Base-by-base conservation (phyloP, 2,888 invertebrate genomes). In the Sarcophaga subvicina region DNA sequence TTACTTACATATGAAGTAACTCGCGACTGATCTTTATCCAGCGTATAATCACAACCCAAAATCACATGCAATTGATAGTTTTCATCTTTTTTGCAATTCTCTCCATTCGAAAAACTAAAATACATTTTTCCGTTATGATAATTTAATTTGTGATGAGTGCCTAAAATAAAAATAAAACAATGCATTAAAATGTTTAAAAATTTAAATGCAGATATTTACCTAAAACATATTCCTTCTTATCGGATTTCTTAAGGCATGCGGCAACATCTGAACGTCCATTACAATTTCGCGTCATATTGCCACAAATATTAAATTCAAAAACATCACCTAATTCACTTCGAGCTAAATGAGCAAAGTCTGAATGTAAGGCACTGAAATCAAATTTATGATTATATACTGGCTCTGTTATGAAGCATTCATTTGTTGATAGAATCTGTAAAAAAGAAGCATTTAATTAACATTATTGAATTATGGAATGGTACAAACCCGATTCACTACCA, bases 251-350 rank as follows among this genome's bases (percentile, higher is more conserved):
- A 1, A 93, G 89, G 67, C 93, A 93, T n/a, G 93, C 93, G 4
- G 92, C 90, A 22, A 91, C 92, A 82, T 90, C 89, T 49, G 81
- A 89, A 60, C 90, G 90, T 3, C 90, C 91, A 80, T 91, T 90
- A 85, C 93, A 93, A 47, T 79, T 88, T 77, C 89, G 90, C 4
- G 90, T 90, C 70, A 92, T 81, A 86, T 91, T 91, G 25, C 92
- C 90, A 85, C 93, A 94, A 14, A 93, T 88, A 86, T 93, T 93
- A 83, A 93, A 94, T 80, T 92, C 90, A 64, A 93, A 91, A 11
- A 80, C 81, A 84, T 92, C 92, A 60, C 91, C 90, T 45, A 83
- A 87, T 12, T 79, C 87, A 79, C 90, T 90, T 14, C 78, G 85
- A 4, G 91, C 89, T 25, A 88, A 88, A 83, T 92, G 92, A 1